Conservation (phyloP, 2,888 invertebrate genomes). For the Pilophorus perplexus region DNA sequence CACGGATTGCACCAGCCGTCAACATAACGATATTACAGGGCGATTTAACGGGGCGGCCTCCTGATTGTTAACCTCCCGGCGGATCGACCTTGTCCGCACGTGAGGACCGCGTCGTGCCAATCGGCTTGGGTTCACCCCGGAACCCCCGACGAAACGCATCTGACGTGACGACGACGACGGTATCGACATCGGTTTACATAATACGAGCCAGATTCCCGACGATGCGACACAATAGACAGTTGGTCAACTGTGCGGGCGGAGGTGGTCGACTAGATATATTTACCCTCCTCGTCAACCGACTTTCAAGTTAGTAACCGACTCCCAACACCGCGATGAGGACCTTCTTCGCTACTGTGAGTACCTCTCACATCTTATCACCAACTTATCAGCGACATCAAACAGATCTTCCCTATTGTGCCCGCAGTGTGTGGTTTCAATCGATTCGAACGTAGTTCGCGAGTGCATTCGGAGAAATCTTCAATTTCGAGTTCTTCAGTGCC, state of each 20-base stretch:
- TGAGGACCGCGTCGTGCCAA: not conserved
- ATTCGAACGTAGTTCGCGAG: not conserved
- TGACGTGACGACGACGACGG: not conserved
- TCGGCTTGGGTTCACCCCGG: not conserved
- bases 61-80: not conserved
- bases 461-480: not conserved
- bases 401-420: not conserved
- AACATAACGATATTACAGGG: not conserved
- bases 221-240: slow-evolving; percentile 22
- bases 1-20: not conserved
- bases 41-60: not conserved
- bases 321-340: slow-evolving; percentile 14
- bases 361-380: not conserved
- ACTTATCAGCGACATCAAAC: not conserved
- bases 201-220: not conserved
- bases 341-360: slow-evolving; percentile 20
- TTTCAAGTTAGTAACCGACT: slow-evolving; percentile 15
- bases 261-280: slow-evolving; percentile 18
- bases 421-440: not conserved
- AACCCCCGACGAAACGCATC: not conserved
- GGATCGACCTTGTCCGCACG: slow-evolving; percentile 12
- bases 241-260: slow-evolving; percentile 16
- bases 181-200: slow-evolving; percentile 5
- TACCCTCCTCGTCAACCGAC: slow-evolving; percentile 1
- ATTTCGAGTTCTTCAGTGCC: not conserved